Conservation (phyloP, 2,888 invertebrate genomes). For the Drosophila ezoana region DNA sequence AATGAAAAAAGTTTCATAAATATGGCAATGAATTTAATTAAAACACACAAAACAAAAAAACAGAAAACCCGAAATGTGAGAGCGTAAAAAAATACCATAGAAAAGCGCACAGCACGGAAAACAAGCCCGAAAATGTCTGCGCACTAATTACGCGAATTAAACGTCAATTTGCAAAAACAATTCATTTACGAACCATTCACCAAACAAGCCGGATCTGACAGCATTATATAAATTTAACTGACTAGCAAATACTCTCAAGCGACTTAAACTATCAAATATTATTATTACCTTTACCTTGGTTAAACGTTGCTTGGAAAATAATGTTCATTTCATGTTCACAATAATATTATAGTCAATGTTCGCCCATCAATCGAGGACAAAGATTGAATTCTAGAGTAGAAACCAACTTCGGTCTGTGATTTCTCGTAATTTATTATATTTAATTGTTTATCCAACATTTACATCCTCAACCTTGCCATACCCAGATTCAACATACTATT, state of each 20-base stretch:
- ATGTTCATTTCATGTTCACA: no score
- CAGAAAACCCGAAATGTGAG: slow-evolving; percentile 4
- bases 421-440: no score
- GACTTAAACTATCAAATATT: neutral
- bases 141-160: slow-evolving; percentile 79
- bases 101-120: slow-evolving; percentile 44
- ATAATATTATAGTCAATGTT: no score
- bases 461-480: no score
- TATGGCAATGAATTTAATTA: slow-evolving; percentile 81
- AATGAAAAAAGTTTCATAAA: slow-evolving; percentile 81
- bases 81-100: slow-evolving; percentile 9
- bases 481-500: no score
- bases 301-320: neutral
- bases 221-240: neutral
- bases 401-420: no score
- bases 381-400: no score
- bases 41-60: slow-evolving; percentile 49
- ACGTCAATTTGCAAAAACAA: slow-evolving; percentile 79
- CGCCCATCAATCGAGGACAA: no score
- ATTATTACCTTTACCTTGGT: neutral
- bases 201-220: slow-evolving; percentile 23
- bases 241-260: slow-evolving; percentile 12
- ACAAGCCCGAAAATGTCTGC: slow-evolving; percentile 73
- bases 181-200: slow-evolving; percentile 65
- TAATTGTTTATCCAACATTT: no score